Evolutionary conservation across 2,797 vertebrate species (phyloP).

Genomic region (Rhinichthys osculus): DNA sequence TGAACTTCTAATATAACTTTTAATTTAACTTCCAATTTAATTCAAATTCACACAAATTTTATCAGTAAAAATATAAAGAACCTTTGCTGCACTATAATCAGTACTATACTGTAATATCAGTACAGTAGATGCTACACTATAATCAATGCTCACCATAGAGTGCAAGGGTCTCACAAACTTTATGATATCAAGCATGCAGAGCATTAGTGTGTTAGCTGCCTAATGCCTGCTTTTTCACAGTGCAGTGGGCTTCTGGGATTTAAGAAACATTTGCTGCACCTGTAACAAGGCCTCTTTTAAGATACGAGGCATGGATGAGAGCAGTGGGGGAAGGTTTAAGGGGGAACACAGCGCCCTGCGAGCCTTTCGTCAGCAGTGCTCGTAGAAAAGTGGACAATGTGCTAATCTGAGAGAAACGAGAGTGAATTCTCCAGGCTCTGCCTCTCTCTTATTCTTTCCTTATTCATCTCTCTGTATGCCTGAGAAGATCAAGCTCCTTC

Average conservation of each 20-base stretch:
- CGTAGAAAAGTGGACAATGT: slow-evolving; percentile 68
- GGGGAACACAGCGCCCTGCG: slow-evolving; percentile 43
- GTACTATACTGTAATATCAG: neutral
- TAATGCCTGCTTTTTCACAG: neutral
- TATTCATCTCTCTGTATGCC: slow-evolving; percentile 57
- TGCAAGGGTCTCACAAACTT: neutral
- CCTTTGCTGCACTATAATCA: neutral
- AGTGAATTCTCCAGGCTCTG: slow-evolving; percentile 67
- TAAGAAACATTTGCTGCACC: slow-evolving; percentile 32
- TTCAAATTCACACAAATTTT: neutral
- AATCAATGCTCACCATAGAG: neutral
- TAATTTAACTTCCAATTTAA: neutral
- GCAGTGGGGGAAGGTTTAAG: slow-evolving; percentile 10
- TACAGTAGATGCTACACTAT: neutral
- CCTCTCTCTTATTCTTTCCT: slow-evolving; percentile 43
- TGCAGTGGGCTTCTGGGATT: slow-evolving; percentile 47
- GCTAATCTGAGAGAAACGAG: slow-evolving; percentile 74
- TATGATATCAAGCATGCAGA: slow-evolving; percentile 9
- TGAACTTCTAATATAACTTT: too few species aligned
- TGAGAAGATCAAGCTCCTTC: slow-evolving; percentile 66
- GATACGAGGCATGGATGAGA: slow-evolving; percentile 45
- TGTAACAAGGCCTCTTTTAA: slow-evolving; percentile 31
- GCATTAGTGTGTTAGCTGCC: slow-evolving; percentile 19
- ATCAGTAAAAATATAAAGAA: neutral
- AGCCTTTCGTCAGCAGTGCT: slow-evolving; percentile 60